Base-by-base conservation (phyloP, 2,113 vertebrate species). In the Agapornis roseicollis region DNA sequence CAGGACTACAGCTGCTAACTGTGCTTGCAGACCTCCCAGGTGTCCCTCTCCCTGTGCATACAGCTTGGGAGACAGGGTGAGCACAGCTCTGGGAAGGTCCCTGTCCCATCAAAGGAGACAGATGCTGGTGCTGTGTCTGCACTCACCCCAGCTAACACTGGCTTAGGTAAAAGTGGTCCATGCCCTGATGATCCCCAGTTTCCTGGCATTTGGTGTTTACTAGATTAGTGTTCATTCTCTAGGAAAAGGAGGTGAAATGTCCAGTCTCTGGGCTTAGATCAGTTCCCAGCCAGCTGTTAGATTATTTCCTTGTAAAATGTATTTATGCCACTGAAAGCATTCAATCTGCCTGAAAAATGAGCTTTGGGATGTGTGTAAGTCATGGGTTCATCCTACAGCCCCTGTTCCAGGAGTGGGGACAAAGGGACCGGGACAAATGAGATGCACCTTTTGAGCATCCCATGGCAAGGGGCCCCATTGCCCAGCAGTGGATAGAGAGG, bases 31-130 rank as follows among this genome's bases (percentile, higher is more conserved):
- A 15, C 25, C 71, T 65, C 35, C 50, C 0, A 0, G 35, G 3
- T 22, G 9, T 41, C 52, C 18, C 23, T 68, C 5, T 80, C 23
- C 52, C 42, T 20, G n/a, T 0, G 0, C 1, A 0, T 16, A 52
- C 25, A 18, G 33, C 22, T 52, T 56, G 70, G 37, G 42, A 78
- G 9, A 20, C 1, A 2, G 0, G 28, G 1, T 0, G 0, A 19
- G 22, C 23, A 27, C 24, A 22, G 28, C 47, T 37, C 15, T 72
- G 46, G 25, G 29, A 50, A 66, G 33, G 74, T 49, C 47, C 24
- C 49, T 55, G 27, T 66, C 50, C 23, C 69, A 49, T 56, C 17
- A n/a, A 80, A 88, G 13, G 23, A 27, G 11, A 5, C 8, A 31
- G 44, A 6, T 4, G 13, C 49, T 60, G 18, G 18, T 69, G 80